Evolutionary conservation across 2,797 vertebrate species (phyloP).

Genomic region (Sciaenops ocellatus): DNA sequence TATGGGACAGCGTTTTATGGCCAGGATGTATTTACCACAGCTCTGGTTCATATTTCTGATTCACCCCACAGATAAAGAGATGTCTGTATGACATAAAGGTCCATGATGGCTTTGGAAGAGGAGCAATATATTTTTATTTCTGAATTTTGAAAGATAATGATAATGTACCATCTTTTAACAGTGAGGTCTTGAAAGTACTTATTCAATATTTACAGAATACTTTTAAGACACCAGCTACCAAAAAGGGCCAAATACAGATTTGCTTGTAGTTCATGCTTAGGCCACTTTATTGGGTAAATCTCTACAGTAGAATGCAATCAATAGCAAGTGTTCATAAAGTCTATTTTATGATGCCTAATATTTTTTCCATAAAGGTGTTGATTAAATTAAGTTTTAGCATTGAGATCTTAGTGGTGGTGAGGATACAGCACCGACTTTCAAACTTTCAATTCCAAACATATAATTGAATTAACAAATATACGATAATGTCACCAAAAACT

Average conservation of each 20-base stretch:
- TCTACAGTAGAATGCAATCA: not conserved
- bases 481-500: not conserved
- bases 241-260: conserved; percentile 48
- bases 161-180: conserved; percentile 22
- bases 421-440: too few relatives aligned
- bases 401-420: not conserved
- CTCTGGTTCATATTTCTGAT: conserved; percentile 62
- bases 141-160: conserved; percentile 1
- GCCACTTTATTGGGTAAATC: not conserved
- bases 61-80: conserved; percentile 48
- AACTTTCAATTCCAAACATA: too few relatives aligned
- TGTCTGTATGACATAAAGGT: conserved; percentile 16
- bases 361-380: not conserved
- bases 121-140: not conserved
- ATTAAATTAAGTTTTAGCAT: not conserved
- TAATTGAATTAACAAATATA: too few relatives aligned
- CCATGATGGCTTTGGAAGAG: not conserved
- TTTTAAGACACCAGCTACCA: conserved; percentile 26
- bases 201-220: conserved; percentile 71
- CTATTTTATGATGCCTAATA: not conserved
- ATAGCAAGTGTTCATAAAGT: too few relatives aligned
- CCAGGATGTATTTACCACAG: conserved; percentile 45
- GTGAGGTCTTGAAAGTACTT: conserved; percentile 10
- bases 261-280: not conserved
- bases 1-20: conserved; percentile 35